A percentile compares a stretch with the other conserved stretches of the same genome.
Evolutionary conservation across 2,888 invertebrate species (phyloP).

Genomic region (Lithophane leautieri): DNA sequence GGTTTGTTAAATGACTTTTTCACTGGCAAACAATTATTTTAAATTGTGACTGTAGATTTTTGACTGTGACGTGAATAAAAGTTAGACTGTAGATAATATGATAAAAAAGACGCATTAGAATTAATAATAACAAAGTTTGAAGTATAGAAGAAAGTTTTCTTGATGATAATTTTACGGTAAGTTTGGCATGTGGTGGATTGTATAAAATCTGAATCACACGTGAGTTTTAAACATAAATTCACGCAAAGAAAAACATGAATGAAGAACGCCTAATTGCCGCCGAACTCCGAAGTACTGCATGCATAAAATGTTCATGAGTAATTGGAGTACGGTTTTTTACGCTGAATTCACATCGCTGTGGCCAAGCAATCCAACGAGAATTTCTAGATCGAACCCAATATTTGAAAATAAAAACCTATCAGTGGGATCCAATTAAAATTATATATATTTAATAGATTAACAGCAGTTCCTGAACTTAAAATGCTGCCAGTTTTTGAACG

Average conservation of each 20-base stretch:
- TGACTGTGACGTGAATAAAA: not conserved
- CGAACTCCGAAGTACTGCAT: not conserved
- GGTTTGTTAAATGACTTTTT: constrained; percentile 25
- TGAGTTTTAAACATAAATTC: not conserved
- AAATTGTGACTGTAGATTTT: not conserved
- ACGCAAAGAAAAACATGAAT: not conserved
- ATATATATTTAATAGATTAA: not conserved
- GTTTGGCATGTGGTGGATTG: not conserved
- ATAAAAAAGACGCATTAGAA: not conserved
- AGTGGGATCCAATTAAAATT: not conserved
- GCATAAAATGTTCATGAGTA: constrained; percentile 20
- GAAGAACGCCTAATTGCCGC: not conserved
- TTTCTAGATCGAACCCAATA: constrained; percentile 10
- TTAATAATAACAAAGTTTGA: not conserved
- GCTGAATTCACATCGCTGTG: constrained; percentile 28
- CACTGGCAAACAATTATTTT: not conserved
- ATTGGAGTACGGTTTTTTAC: constrained; percentile 3
- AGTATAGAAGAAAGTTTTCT: too few relatives aligned
- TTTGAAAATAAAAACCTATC: not conserved
- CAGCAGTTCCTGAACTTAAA: not conserved
- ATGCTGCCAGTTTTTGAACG: too few relatives aligned
- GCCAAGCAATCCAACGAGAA: constrained; percentile 3
- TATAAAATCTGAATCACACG: not conserved
- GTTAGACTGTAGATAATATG: not conserved
- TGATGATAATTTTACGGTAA: not conserved